Percentiles rank a stretch among this genome's conserved stretches.
Evolutionary conservation across 2,797 vertebrate genomes (phyloP).

Genomic region (Antrozous pallidus): DNA sequence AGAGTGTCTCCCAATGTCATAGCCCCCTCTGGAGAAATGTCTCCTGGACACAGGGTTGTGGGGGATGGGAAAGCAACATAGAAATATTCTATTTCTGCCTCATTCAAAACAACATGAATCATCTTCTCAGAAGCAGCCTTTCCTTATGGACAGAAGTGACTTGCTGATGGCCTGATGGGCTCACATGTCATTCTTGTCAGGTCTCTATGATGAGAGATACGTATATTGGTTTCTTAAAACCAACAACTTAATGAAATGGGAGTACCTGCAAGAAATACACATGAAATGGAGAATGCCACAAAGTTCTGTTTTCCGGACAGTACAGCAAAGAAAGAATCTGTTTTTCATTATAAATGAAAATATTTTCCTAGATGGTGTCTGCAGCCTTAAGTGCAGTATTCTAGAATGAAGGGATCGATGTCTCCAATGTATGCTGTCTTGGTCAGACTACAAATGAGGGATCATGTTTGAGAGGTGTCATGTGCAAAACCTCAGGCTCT

Average conservation of each 20-base stretch:
- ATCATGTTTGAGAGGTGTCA: slow-evolving; percentile 21
- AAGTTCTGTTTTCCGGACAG: slow-evolving; percentile 39
- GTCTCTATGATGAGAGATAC: neutral
- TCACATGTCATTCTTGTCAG: neutral
- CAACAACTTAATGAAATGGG: neutral
- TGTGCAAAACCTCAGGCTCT: slow-evolving; percentile 52
- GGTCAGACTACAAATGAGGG: slow-evolving; percentile 51
- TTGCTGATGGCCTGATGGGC: neutral
- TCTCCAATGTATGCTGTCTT: slow-evolving; percentile 17
- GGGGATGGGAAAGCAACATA: neutral
- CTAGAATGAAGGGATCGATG: neutral
- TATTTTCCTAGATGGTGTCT: slow-evolving; percentile 67
- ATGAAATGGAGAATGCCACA: slow-evolving; percentile 46
- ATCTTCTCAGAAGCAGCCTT: neutral
- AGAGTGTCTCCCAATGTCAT: neutral
- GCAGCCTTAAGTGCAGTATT: slow-evolving; percentile 32
- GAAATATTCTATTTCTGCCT: slow-evolving; percentile 16
- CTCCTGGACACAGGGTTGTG: neutral
- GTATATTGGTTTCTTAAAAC: slow-evolving; percentile 42
- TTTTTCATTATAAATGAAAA: slow-evolving; percentile 55
- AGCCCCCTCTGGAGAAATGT: neutral
- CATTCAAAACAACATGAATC: neutral
- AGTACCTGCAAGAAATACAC: slow-evolving; percentile 10
- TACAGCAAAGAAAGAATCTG: slow-evolving; percentile 49
- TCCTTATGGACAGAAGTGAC: neutral